phyloP scores from a whole-genome alignment of 1,140 invertebrate species.

The Lucilia sericata region DNA sequence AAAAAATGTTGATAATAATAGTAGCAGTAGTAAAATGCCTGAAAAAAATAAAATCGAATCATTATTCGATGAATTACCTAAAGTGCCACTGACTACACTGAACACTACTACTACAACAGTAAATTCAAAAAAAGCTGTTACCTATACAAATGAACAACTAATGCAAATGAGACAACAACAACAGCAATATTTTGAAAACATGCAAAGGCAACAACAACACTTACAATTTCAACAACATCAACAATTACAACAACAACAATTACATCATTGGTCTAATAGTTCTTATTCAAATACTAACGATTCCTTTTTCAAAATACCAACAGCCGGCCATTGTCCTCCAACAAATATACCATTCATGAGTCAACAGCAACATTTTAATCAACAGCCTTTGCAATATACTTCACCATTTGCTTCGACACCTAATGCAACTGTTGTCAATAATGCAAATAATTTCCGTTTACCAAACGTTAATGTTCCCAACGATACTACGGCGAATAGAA shows the following conservation, averaged over 20 bases:
- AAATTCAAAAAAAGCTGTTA: neutral
- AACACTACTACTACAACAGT: neutral
- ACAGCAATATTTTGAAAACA: neutral
- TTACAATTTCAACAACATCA: neutral
- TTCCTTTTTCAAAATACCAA: too few relatives aligned
- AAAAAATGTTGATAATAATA: neutral
- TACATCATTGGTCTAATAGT: too few relatives aligned
- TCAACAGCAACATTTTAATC: constrained; percentile 6
- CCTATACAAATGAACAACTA: neutral
- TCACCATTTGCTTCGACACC: neutral
- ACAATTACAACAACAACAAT: constrained; percentile 3
- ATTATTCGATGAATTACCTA: neutral
- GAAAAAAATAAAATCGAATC: neutral
- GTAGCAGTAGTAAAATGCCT: neutral
- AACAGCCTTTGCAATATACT: neutral
- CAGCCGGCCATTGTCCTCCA: neutral
- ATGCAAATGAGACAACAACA: neutral
- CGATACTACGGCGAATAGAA: too few relatives aligned
- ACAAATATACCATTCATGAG: neutral
- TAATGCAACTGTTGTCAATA: neutral
- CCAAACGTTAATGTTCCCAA: too few relatives aligned
- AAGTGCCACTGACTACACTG: neutral
- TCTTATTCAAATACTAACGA: neutral
- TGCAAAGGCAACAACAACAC: neutral
- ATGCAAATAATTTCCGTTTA: neutral